Conservation (phyloP, 2,113 vertebrate species). For the Toxotes chatareus region DNA sequence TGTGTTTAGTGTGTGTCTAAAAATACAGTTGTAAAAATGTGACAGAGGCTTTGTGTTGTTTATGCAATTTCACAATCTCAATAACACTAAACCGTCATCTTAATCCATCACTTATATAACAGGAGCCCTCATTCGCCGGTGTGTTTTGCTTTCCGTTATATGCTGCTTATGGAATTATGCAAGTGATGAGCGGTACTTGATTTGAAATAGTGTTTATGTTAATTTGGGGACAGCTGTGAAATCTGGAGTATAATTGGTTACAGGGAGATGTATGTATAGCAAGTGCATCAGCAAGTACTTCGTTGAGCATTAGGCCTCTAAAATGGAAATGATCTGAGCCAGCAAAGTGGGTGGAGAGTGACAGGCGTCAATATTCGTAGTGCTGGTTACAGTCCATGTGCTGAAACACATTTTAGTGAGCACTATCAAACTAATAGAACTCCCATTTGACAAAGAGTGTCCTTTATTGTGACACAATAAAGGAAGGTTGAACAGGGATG, state of each 20-base stretch:
- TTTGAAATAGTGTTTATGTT: constrained; percentile 57
- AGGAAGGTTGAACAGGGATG: neutral
- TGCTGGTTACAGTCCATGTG: neutral
- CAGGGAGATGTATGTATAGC: constrained; percentile 16
- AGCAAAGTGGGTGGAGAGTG: neutral
- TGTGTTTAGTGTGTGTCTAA: constrained; percentile 44
- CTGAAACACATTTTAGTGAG: neutral
- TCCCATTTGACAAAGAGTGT: neutral
- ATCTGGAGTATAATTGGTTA: constrained; percentile 35
- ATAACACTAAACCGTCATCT: constrained; percentile 67
- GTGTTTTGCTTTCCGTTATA: constrained; percentile 52
- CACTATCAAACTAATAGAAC: constrained; percentile 7
- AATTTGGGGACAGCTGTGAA: constrained; percentile 58
- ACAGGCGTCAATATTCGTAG: neutral
- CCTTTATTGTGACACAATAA: neutral
- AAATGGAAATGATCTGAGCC: constrained; percentile 18
- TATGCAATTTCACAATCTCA: constrained; percentile 73
- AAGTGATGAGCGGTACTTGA: constrained; percentile 57
- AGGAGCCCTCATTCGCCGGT: constrained; percentile 39
- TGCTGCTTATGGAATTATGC: constrained; percentile 72
- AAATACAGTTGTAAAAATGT: constrained; percentile 72
- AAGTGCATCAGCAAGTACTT: constrained; percentile 14
- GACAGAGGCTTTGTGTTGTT: constrained; percentile 67
- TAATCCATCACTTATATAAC: constrained; percentile 76
- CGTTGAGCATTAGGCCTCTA: neutral